Base-by-base conservation (phyloP, 2,113 vertebrate genomes). In the Nesogale talazaci region DNA sequence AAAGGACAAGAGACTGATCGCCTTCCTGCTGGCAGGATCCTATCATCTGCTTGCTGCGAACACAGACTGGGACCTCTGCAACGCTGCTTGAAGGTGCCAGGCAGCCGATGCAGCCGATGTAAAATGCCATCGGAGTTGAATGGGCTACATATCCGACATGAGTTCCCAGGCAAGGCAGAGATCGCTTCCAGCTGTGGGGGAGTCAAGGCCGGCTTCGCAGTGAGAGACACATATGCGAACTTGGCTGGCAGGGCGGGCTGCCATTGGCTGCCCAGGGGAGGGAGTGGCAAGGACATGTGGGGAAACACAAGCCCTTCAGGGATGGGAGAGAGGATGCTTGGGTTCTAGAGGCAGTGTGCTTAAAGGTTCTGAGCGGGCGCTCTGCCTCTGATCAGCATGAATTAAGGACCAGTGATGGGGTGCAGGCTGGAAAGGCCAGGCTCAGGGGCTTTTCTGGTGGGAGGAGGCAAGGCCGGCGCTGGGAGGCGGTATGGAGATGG, bases 51-150 rank as follows among this genome's bases (percentile, higher is more conserved):
- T 91, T 96, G 91, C 95, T 93, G 89, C 77, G 91, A 95, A 83
- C 94, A 97, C 94, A 97, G 94, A 90, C 80, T 1, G 40, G 29
- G 59, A 84, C 65, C 89, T 89, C 78, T 83, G 83, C 89, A 93
- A 87, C 89, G 97, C 92, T 86, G 91, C 83, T 85, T 91, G 65
- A 86, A 67, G 83, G 88, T 95, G 95, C 93, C 89, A 88, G 95
- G 88, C 95, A 75, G 78, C 93, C 94, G 94, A 95, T 97, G 88
- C 95, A 75, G 78, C 93, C 94, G 94, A 95, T 97, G 95, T 95
- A 86, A 95, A 94, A 91, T 94, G 94, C 91, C 96, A 93, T 95
- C 89, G 22, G 82, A 91, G 79, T 42, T 69, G 90, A 95, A 93
- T 86, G 91, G 95, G 52, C 79, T 85, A 88, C 91, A 78, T 86